Base-by-base conservation (phyloP, 2,113 vertebrate genomes). In the Sporophila hypoxantha region DNA sequence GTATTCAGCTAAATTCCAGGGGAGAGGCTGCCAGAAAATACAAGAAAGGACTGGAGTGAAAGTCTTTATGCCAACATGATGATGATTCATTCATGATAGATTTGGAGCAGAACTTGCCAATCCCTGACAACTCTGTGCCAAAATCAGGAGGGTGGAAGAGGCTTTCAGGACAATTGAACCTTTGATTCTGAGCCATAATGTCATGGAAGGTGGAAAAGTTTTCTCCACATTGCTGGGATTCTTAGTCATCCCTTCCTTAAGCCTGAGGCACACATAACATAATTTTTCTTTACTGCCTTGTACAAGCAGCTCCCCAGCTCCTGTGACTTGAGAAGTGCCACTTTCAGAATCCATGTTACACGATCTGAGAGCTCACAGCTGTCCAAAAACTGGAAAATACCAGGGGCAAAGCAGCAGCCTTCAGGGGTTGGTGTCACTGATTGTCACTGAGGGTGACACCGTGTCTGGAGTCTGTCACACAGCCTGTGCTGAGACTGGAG, bases 321-420 rank as follows among this genome's bases (percentile, higher is more conserved):
- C 52, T 47, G 93, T 87, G 80, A 96, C 94, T 94, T 97, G 94
- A 92, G 92, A 95, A 91, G 97, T 30, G 42, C 91, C 71, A 0
- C 77, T 90, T 96, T 97, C 95, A 98, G 92, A 84, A 98, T 96
- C 93, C 70, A 67, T 77, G 92, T 96, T 91, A 96, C 69, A 57
- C 94, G 95, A 85, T 90, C 97, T 88, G 97, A 97, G 82, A 97
- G 92, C 53, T 95, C 95, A 27, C 89, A 75, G 37, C 93, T 94
- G 9, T 81, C 90, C 71, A 93, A 53, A 37, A 96, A 88, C 34
- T 68, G 55, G 68, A 94, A 84, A 44, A 96, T 60, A 14, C 76
- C 95, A 27, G 64, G 26, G 50, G 84, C 75, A 39, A 95, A 94
- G 69, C 94, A 96, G 80, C 88, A 96, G 23, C 95, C 95, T 39